Percentiles rank a stretch among this genome's conserved stretches.
Conservation (phyloP, 2,113 vertebrate genomes). For the Anseranas semipalmata region DNA sequence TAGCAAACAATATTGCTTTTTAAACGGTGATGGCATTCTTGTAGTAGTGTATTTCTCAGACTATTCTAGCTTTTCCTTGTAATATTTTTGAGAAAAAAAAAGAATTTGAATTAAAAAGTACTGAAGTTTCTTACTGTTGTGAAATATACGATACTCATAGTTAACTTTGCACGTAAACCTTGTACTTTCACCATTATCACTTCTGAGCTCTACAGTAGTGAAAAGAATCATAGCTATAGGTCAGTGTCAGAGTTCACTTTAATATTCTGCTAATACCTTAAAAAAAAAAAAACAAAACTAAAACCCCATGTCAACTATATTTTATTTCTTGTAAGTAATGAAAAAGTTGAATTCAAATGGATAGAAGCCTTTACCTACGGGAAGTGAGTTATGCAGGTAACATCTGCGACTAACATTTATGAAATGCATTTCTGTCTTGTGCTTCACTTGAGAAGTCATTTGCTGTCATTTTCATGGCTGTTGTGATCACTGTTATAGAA, state of each 20-base stretch:
- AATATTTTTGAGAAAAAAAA: not conserved
- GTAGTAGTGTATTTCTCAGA: not conserved
- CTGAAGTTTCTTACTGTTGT: not conserved
- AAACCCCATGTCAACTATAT: not conserved
- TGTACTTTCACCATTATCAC: not conserved
- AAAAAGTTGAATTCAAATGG: not conserved
- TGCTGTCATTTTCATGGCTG: conserved; percentile 36
- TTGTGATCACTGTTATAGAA: conserved; percentile 26
- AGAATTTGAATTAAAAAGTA: not conserved
- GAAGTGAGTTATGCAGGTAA: not conserved
- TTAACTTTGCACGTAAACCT: not conserved
- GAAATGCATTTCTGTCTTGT: not conserved
- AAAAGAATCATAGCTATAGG: not conserved
- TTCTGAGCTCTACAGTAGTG: not conserved
- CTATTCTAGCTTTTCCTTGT: not conserved
- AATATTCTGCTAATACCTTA: not conserved
- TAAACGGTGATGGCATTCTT: not conserved
- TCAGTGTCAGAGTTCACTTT: not conserved
- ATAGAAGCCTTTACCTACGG: not conserved
- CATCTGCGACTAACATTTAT: not conserved
- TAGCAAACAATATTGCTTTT: not conserved
- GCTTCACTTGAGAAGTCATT: not conserved
- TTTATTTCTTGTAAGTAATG: not conserved
- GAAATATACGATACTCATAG: not conserved
- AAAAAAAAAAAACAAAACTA: not conserved